Percentiles rank a stretch among this genome's conserved stretches.
phyloP scores from a whole-genome alignment of 2,797 vertebrate genomes.

The Cynopterus sphinx region DNA sequence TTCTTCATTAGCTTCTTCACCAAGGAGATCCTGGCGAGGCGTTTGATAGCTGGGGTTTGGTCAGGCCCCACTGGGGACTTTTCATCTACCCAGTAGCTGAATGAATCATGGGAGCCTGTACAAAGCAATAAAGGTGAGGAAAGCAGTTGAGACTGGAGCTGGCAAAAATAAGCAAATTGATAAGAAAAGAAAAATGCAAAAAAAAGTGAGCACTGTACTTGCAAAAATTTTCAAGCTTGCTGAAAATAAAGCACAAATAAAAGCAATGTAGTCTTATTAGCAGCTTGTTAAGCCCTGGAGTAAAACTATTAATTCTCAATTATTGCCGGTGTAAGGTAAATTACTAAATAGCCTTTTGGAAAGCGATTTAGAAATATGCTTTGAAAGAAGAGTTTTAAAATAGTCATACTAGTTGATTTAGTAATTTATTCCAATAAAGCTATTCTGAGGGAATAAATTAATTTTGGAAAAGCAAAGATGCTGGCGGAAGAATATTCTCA shows the following conservation, averaged over 20 bases:
- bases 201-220: neutral
- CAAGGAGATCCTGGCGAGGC: slow-evolving; percentile 92
- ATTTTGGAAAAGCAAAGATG: slow-evolving; percentile 35
- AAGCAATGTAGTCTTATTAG: slow-evolving; percentile 35
- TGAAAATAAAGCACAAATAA: slow-evolving; percentile 41
- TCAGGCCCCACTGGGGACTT: slow-evolving; percentile 96
- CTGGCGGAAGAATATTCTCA: neutral
- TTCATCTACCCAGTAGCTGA: slow-evolving; percentile 98
- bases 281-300: neutral
- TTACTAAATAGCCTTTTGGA: slow-evolving; percentile 42
- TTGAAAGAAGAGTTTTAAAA: slow-evolving; percentile 61
- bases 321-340: slow-evolving; percentile 37
- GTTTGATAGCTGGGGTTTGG: slow-evolving; percentile 93
- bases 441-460: slow-evolving; percentile 46
- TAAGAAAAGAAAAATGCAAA: neutral
- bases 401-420: slow-evolving; percentile 63
- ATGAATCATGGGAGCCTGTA: slow-evolving; percentile 97
- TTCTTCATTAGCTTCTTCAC: slow-evolving; percentile 98
- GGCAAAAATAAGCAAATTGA: neutral
- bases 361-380: slow-evolving; percentile 58
- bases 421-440: slow-evolving; percentile 65
- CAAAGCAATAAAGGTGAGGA: neutral
- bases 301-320: slow-evolving; percentile 45
- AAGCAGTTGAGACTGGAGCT: neutral
- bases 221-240: neutral